phyloP scores from a whole-genome alignment of 2,888 invertebrate genomes.

The Eupithecia abbreviata region DNA sequence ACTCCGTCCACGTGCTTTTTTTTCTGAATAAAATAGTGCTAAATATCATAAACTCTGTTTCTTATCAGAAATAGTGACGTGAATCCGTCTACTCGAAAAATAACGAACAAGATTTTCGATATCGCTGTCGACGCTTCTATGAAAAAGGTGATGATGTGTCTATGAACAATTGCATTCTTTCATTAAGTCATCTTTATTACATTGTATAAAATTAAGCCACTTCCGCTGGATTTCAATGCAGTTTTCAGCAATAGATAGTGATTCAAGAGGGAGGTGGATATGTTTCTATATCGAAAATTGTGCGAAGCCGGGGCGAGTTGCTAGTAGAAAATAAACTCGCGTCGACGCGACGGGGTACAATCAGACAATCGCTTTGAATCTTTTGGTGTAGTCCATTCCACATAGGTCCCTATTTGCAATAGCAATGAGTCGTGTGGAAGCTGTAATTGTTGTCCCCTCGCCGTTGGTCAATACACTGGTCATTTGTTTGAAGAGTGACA shows the following conservation, averaged over 20 bases:
- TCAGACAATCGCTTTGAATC: neutral
- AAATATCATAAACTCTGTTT: neutral
- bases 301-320: no score
- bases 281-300: no score
- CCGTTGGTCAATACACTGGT: constrained; percentile 7
- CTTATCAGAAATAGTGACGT: neutral
- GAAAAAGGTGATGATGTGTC: neutral
- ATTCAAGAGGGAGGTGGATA: no score
- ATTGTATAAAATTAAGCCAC: no score
- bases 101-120: neutral
- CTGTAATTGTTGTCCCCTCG: constrained; percentile 20
- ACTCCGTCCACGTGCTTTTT: neutral
- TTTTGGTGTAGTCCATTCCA: neutral
- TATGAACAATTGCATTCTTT: neutral
- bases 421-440: constrained; percentile 14
- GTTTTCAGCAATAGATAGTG: no score
- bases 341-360: neutral
- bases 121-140: no score
- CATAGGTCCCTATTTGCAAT: constrained; percentile 1
- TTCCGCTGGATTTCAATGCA: no score
- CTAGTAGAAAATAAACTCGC: neutral
- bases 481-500: constrained; percentile 20
- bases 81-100: neutral
- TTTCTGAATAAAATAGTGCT: neutral
- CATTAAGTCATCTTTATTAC: no score